A percentile compares a stretch with the other conserved stretches of the same genome.
These are phyloP conservation scores for Allobates femoralis DNA, from an alignment of 2,797 vertebrate species.

Conservation along the genomic window DNA sequence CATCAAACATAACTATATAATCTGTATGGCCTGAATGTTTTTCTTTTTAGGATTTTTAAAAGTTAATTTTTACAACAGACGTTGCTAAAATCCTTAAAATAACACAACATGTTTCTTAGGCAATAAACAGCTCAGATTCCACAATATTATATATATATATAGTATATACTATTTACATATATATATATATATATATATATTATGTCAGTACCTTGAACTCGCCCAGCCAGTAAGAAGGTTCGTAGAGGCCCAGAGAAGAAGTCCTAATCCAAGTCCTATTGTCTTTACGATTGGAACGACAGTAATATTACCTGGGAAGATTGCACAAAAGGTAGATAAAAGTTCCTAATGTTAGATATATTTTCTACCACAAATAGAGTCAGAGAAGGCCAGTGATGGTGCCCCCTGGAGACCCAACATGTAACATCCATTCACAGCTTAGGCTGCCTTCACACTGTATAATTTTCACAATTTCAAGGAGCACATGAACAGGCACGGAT, in stretches of 20 bases:
- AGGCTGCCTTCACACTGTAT: too few relatives aligned
- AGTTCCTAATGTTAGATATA: neutral
- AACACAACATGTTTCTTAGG: neutral
- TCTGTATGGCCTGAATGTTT: neutral
- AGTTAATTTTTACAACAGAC: too few relatives aligned
- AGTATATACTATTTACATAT: neutral
- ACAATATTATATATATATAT: neutral
- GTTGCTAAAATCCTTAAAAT: too few relatives aligned
- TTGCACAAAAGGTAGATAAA: conserved; percentile 45
- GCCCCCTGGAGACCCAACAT: neutral
- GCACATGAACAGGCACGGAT: too few relatives aligned
- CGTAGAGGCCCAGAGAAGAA: conserved; percentile 88
- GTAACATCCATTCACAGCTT: neutral
- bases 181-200: neutral
- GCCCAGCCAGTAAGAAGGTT: conserved; percentile 90
- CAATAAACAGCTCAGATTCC: neutral
- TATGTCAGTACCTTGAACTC: conserved; percentile 83
- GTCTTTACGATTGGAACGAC: conserved; percentile 88
- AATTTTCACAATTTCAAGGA: too few relatives aligned
- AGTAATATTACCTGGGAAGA: conserved; percentile 82
- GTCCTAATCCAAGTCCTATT: conserved; percentile 87
- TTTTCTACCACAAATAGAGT: neutral
- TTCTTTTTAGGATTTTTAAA: neutral
- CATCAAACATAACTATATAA: neutral
- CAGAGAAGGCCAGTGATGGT: neutral